Percentiles rank a stretch among this genome's conserved stretches.
Conservation (phyloP, 1,140 invertebrate genomes). For the Penaeus vannamei region DNA sequence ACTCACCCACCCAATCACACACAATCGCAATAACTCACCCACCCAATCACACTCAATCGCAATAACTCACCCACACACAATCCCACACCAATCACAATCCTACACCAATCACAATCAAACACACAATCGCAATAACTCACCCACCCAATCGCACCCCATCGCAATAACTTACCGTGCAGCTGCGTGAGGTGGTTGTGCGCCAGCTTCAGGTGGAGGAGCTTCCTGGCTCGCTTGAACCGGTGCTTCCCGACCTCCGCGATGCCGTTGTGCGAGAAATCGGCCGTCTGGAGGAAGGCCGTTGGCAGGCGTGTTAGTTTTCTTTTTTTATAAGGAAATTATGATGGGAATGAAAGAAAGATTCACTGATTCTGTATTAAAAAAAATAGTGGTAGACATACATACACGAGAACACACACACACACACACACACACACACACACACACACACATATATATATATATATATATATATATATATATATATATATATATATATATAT, state of each 20-base stretch:
- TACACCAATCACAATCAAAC: no score
- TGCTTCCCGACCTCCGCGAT: not conserved
- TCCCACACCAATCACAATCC: no score
- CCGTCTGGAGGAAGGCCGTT: not conserved
- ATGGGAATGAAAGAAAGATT: no score
- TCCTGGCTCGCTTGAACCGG: constrained; percentile 2
- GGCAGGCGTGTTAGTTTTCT: no score
- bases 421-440: not conserved
- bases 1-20: no score
- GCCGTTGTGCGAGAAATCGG: not conserved
- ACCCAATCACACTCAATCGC: no score
- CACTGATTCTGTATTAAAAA: no score
- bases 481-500: constrained; percentile 12
- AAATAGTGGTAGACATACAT: not conserved
- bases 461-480: constrained; percentile 28
- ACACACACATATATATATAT: constrained; percentile 1
- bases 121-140: no score
- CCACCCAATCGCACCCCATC: no score
- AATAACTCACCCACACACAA: no score
- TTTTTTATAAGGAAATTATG: no score
- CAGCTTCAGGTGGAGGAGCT: not conserved
- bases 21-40: no score
- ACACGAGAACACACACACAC: not conserved
- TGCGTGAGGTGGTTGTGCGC: not conserved
- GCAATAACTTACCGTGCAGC: not conserved